phyloP scores from a whole-genome alignment of 2,113 vertebrate species.

The Addax nasomaculatus region DNA sequence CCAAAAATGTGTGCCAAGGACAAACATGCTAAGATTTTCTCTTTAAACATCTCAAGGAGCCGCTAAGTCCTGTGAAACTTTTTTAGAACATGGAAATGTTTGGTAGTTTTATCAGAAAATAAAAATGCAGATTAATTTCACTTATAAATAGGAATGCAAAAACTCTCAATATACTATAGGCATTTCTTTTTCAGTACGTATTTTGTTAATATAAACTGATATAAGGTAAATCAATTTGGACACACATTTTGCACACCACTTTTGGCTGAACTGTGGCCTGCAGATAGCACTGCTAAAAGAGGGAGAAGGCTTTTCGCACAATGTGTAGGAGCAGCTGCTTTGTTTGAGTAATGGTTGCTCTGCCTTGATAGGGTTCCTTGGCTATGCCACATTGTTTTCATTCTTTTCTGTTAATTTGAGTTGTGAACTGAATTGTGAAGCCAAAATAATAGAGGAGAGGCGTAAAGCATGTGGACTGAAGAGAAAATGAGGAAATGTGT shows the following conservation, averaged over 20 bases:
- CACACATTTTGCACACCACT: neutral
- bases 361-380: conserved; percentile 34
- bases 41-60: conserved; percentile 17
- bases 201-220: conserved; percentile 23
- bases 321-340: conserved; percentile 12
- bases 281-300: neutral
- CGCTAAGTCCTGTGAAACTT: neutral
- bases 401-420: conserved; percentile 60
- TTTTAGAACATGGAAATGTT: neutral
- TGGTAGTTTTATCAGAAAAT: conserved; percentile 15
- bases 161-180: neutral
- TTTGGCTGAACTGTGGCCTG: neutral
- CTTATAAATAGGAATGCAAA: neutral
- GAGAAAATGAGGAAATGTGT: conserved; percentile 46
- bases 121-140: conserved; percentile 42
- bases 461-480: conserved; percentile 16
- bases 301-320: conserved; percentile 28
- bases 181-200: neutral
- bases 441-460: conserved; percentile 42
- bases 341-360: conserved; percentile 26
- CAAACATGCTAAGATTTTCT: neutral
- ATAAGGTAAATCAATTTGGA: neutral
- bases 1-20: neutral
- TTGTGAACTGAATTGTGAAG: conserved; percentile 45
- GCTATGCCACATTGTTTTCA: conserved; percentile 34